A percentile compares a stretch with the other conserved stretches of the same genome.
phyloP scores from a whole-genome alignment of 2,888 invertebrate species.

The Tillus elongatus region DNA sequence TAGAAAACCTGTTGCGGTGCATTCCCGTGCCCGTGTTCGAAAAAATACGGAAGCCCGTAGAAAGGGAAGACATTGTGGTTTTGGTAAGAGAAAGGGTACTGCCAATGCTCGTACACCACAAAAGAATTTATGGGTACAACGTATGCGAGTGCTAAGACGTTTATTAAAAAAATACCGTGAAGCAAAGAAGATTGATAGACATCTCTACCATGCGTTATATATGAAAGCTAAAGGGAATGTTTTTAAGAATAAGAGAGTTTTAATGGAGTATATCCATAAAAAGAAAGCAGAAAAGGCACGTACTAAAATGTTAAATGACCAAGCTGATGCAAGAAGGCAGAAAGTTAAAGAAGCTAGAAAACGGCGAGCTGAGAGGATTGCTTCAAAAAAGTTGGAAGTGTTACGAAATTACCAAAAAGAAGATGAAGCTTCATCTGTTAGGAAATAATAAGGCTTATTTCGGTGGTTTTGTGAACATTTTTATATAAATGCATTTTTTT shows the following conservation, averaged over 20 bases:
- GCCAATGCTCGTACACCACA: constrained; percentile 99
- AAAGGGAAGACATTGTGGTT: constrained; percentile 98
- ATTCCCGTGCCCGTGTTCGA: constrained; percentile 95
- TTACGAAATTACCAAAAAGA: constrained; percentile 81
- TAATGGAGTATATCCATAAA: constrained; percentile 99
- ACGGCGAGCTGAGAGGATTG: constrained; percentile 91
- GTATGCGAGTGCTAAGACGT: constrained; percentile 89
- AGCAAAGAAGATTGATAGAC: constrained; percentile 97
- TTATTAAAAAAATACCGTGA: constrained; percentile 93
- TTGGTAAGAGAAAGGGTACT: constrained; percentile 99
- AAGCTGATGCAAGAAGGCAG: constrained; percentile 93
- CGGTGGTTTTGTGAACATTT: too few relatives aligned
- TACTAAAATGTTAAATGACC: constrained; percentile 93
- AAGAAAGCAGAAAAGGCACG: constrained; percentile 99
- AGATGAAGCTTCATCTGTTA: constrained; percentile 75
- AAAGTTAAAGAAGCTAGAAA: constrained; percentile 97
- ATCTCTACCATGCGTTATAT: constrained; percentile 96
- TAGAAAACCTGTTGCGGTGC: constrained; percentile 98
- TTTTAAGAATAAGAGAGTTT: constrained; percentile 97
- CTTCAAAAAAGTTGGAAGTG: constrained; percentile 87
- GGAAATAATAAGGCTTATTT: constrained; percentile 45
- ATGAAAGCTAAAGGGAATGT: constrained; percentile 99
- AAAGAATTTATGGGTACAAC: constrained; percentile 90
- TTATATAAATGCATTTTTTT: too few relatives aligned
- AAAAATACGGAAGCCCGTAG: constrained; percentile 96